phyloP scores from a whole-genome alignment of 2,888 invertebrate genomes.

The Tipula vernalis region DNA sequence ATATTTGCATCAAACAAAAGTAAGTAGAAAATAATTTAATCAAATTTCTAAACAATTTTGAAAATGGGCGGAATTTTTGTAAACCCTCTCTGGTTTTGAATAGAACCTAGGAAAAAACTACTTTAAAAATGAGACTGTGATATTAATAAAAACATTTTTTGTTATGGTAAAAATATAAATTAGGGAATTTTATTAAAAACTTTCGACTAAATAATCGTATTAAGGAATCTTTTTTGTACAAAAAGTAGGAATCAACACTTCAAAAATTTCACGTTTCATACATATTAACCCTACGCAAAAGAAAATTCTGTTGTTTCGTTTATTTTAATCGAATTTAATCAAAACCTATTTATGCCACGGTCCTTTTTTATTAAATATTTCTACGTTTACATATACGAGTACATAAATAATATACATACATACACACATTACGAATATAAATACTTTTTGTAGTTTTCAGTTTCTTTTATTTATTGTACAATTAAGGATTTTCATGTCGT shows the following conservation, averaged over 20 bases:
- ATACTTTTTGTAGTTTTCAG: too few species aligned
- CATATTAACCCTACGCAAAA: background rate
- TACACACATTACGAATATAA: too few species aligned
- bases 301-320: background rate
- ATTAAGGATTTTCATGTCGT: background rate
- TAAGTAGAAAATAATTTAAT: background rate
- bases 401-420: too few species aligned
- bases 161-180: background rate
- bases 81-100: background rate
- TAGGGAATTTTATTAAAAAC: background rate
- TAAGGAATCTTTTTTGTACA: background rate
- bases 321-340: too few species aligned
- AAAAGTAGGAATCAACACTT: background rate
- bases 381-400: too few species aligned
- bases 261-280: background rate
- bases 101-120: background rate
- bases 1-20: background rate
- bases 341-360: too few species aligned
- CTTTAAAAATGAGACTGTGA: background rate
- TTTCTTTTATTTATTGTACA: background rate
- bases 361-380: too few species aligned
- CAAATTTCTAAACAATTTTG: background rate
- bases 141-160: background rate
- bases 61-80: background rate
- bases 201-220: background rate